Evolutionary conservation across 1,140 invertebrate species (phyloP).

Genomic region (Eriosoma lanigerum): DNA sequence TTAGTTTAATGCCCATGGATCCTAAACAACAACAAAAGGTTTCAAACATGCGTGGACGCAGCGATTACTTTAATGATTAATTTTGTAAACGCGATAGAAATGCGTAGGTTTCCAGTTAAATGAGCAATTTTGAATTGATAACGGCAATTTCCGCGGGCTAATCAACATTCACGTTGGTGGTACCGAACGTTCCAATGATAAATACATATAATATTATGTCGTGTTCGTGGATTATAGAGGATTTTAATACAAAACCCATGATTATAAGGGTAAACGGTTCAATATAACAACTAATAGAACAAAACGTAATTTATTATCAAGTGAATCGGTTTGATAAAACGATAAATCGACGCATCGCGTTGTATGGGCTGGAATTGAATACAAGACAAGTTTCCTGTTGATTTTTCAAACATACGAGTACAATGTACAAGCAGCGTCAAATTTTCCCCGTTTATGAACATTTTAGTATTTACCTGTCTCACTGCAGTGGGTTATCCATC

Average conservation of each 20-base stretch:
- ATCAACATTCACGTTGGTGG: background rate
- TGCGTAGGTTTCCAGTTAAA: background rate
- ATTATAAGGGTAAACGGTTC: background rate
- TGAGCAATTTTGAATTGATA: background rate
- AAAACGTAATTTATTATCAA: background rate
- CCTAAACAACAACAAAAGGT: background rate
- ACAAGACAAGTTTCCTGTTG: too few relatives aligned
- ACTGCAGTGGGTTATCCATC: background rate
- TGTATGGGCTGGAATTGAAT: too few relatives aligned
- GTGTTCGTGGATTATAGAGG: background rate
- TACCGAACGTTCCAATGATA: background rate
- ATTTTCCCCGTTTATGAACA: too few relatives aligned
- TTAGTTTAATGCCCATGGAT: background rate
- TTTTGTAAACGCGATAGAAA: background rate
- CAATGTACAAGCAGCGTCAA: too few relatives aligned
- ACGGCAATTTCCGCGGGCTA: background rate
- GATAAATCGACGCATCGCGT: too few relatives aligned
- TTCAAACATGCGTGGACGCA: background rate
- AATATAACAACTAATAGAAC: background rate
- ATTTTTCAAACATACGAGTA: too few relatives aligned
- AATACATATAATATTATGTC: background rate
- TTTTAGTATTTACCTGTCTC: too few relatives aligned
- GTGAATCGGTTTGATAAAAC: too few relatives aligned
- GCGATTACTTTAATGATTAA: conserved; percentile 3
- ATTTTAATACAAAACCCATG: background rate